Base-by-base conservation (phyloP, 2,888 invertebrate genomes). In the Barypeithes pellucidus region DNA sequence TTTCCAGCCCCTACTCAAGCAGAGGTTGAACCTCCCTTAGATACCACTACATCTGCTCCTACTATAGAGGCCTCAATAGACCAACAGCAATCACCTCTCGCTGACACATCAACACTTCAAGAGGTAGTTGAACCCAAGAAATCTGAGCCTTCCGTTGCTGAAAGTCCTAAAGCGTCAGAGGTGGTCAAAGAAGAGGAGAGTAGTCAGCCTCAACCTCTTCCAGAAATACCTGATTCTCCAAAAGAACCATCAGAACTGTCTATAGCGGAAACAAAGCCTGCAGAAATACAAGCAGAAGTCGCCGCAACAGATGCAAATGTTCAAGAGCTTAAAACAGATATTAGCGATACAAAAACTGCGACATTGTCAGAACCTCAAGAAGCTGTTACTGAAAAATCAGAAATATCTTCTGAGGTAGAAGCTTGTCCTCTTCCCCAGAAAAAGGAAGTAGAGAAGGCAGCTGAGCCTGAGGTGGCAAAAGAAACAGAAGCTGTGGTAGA, bases 111-210 rank as follows among this genome's bases (percentile, higher is more conserved):
- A 45, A 20, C 52, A 52, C 14, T 39, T 33, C 29, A 36, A 59
- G 61, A 62, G 60, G 76, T 80, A 45, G 77, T 77, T 60, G 72
- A 76, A 24, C 72, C 78, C n/a, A 73, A 77, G 54, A 76, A 75
- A 24, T 11, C 43, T 9, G 59, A 39, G 67, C 47, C 63, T 66
- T 54, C 79, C 18, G 74, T 80, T 16, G 3, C 43, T 16, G 39
- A 12, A 39, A 16, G n/a, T 16, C n/a, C 41, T 14, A 41, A 9
- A 41, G 41, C 12, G 12, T 41, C 14, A 14, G 41, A 57, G 16
- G 16, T 11, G 1, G 11, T 16, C 5, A 57, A 57, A 57, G 11
- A 33, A 18, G 16, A 0, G 16, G 33, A 57, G 2, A 29, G 8
- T n/a, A 52, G 52, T 52, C 29, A 52, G 22, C 41, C 73, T 43